A percentile compares a stretch with the other conserved stretches of the same genome.
Conservation (phyloP, 1,140 invertebrate species). For the Zaprionus davidi region DNA sequence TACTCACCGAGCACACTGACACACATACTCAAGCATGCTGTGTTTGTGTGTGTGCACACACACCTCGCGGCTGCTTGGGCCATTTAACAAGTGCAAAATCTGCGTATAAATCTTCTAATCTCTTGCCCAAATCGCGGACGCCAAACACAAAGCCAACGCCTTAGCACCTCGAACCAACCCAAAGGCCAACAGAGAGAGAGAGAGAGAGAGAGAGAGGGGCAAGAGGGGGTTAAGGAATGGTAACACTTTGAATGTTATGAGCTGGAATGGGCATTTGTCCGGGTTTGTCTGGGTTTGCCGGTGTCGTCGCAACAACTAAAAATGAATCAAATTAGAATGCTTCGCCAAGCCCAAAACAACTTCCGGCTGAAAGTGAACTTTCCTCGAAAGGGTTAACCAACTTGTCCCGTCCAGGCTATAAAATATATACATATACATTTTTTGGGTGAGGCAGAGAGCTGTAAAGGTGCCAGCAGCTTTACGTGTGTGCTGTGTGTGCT, state of each 20-base stretch:
- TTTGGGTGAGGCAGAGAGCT: conserved; percentile 42
- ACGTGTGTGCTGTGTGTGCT: conserved; percentile 15
- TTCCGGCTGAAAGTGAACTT: conserved; percentile 78
- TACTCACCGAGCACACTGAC: background rate
- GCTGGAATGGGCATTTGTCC: conserved; percentile 13
- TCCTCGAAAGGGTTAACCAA: conserved; percentile 74
- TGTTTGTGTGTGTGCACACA: background rate
- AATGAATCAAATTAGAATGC: conserved; percentile 68
- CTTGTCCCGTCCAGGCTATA: conserved; percentile 44
- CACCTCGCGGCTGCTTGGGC: conserved; percentile 21
- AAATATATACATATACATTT: conserved; percentile 10
- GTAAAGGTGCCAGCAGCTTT: background rate
- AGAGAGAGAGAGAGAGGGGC: background rate
- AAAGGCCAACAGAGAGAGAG: background rate
- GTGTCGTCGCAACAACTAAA: conserved; percentile 52
- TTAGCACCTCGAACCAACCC: conserved; percentile 56
- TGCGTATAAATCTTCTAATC: conserved; percentile 76
- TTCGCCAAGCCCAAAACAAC: conserved; percentile 70
- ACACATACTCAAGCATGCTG: background rate
- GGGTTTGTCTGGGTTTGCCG: background rate
- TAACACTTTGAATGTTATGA: conserved; percentile 24
- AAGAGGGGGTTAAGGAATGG: background rate
- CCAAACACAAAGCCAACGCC: conserved; percentile 50
- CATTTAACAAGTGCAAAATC: conserved; percentile 75
- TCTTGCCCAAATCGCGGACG: conserved; percentile 53